These are phyloP conservation scores for Noctuana brunneofusca DNA, from an alignment of 2,888 invertebrate genomes.

Conservation along the genomic window DNA sequence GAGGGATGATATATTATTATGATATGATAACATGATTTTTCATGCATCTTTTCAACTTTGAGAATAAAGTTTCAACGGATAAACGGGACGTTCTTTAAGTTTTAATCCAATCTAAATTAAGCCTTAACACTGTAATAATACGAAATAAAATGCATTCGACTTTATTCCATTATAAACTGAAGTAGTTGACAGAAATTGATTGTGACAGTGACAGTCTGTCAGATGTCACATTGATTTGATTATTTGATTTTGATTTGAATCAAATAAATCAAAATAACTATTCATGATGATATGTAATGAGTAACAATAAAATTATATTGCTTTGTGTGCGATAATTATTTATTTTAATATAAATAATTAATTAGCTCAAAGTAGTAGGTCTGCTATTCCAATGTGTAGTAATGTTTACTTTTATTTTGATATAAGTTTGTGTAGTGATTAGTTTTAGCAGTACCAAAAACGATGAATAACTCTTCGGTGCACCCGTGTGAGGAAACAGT, in stretches of 20 bases:
- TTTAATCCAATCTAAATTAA: not conserved
- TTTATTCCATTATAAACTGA: no score
- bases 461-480: conserved; percentile 57
- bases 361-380: not conserved
- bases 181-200: no score
- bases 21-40: no score
- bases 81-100: not conserved
- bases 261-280: not conserved
- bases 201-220: no score
- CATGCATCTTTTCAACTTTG: no score
- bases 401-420: conserved; percentile 1
- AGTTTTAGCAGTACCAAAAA: not conserved
- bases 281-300: not conserved
- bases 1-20: no score
- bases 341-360: not conserved
- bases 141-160: not conserved
- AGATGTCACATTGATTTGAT: no score
- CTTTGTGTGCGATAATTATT: not conserved
- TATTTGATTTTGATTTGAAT: no score
- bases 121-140: not conserved
- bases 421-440: not conserved
- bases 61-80: no score
- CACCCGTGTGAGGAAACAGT: conserved; percentile 47
- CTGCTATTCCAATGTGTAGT: not conserved
- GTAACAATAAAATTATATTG: not conserved